Base-by-base conservation (phyloP, 2,113 vertebrate species). In the Oreamnos americanus region DNA sequence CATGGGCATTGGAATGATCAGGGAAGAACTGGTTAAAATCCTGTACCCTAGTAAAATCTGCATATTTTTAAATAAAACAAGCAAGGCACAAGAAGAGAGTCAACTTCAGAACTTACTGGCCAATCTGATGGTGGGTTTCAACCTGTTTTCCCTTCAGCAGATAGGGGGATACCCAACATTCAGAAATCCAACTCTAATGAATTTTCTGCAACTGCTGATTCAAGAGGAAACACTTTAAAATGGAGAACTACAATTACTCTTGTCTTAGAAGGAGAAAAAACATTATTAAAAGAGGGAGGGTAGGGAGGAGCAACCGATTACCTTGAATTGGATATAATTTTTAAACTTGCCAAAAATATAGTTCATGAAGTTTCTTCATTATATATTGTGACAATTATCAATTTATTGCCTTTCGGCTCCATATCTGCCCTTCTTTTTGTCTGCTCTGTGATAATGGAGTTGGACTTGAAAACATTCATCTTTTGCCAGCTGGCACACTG, bases 61-160 rank as follows among this genome's bases (percentile, higher is more conserved):
- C 71, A 99, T 99, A 99, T 99, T 99, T 98, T 98, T 99, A 87
- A 99, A 98, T 98, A 99, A 99, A 98, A 99, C 99, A 98, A 99
- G 98, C 1, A 99, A 99, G 89, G 99, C 99, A 98, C 98, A 99
- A 98, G 97, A 99, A 19, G 99, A 99, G 7, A 99, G 98, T 99
- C 99, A 51, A 99, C 99, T 19, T 99, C 99, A 19, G 99, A 99
- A 98, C 98, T 99, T 96, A 99, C 99, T 25, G 99, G 99, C 17
- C 99, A 99, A 98, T 99, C 99, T 84, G 99, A 99, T 76, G 99
- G 99, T 93, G 99, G 99, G 96, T 99, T 99, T 98, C 99, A 99
- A 96, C 99, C 99, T 25, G 99, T 99, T 97, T 99, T 99, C 99
- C 99, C 99, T 74, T 99, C 99, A 90, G 99, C 99, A 15, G 99